Conservation (phyloP, 2,113 vertebrate genomes). For the Peromyscus leucopus region DNA sequence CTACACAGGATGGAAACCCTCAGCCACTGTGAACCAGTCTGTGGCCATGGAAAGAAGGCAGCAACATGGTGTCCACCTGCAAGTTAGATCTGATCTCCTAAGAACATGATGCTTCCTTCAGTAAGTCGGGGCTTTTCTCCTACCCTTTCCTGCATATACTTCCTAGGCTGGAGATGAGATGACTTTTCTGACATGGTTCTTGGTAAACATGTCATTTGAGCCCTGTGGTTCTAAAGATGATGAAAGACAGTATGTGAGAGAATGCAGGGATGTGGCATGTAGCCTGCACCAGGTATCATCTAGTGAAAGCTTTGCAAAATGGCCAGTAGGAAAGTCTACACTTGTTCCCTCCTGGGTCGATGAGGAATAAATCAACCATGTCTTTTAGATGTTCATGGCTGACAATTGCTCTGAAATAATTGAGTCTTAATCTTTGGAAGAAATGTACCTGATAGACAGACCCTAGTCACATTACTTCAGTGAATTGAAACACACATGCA, state of each 20-base stretch:
- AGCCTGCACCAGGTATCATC: not conserved
- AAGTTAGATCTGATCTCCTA: not conserved
- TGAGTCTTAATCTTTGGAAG: not conserved
- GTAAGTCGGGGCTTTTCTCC: not conserved
- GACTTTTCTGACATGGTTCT: slow-evolving; percentile 66
- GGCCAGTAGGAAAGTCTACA: not conserved
- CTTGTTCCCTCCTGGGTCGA: not conserved
- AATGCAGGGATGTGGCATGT: not conserved
- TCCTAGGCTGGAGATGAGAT: slow-evolving; percentile 50
- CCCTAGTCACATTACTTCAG: not conserved
- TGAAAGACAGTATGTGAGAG: not conserved
- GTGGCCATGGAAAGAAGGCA: not conserved
- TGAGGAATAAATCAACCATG: not conserved
- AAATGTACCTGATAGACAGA: slow-evolving; percentile 53
- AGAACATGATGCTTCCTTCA: slow-evolving; percentile 10
- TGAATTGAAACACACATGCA: slow-evolving; percentile 17
- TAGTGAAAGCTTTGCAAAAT: not conserved
- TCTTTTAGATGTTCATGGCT: slow-evolving; percentile 31
- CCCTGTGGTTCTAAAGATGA: slow-evolving; percentile 44
- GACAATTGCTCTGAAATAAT: slow-evolving; percentile 50
- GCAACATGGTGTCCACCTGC: not conserved
- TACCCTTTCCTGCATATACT: not conserved
- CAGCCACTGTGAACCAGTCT: not conserved
- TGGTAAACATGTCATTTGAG: slow-evolving; percentile 14
- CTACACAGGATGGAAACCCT: not conserved